Evolutionary conservation across 2,113 vertebrate genomes (phyloP), one percentile per base, ranked within the genome.

Genomic region (Myotis yumanensis): DNA sequence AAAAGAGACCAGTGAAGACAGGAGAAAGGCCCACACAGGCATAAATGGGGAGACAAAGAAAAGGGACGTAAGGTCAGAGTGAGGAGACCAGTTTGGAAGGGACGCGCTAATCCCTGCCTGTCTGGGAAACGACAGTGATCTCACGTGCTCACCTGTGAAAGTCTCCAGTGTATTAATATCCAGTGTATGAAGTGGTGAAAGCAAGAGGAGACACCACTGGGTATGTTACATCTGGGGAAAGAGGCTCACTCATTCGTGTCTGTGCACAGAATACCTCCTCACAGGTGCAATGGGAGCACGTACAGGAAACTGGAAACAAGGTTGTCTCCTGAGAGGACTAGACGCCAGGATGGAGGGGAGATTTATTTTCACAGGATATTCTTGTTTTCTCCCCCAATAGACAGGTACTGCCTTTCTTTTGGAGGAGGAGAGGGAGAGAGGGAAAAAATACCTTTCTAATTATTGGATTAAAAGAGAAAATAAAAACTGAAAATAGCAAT

Each of bases 261-360:
- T 46, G 3, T 0, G 20, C 62, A 46, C 12, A 35, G 11, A 22
- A 2, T 11, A 5, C 28, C 18, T 1, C 1, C 0, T 5, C 28
- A 2, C 7, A 1, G 1, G 1, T 0, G 46, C 23, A 7, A 28
- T 17, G 73, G 37, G 52, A 28, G 30, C 9, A 1, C 0, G 0
- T 0, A 20, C 40, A 8, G 46, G 75, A 46, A 2, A 5, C 81
- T 1, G 66, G 37, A 1, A 12, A 28, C 3, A 7, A 2, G 16
- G 8, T 0, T 0, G 4, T 32, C n/a, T 48, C 43, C 17, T 32
- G 59, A 35, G 68, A 40, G 28, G 52, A 43, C 4, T 0, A 16
- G 71, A n/a, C 0, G 16, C 25, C n/a, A 28, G 7, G 69, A 22
- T 2, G 35, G 37, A 66, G 59, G 62, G 25, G 3, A 12, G 35